These are phyloP conservation scores for Platyura marginata DNA, from an alignment of 1,140 invertebrate genomes.

Conservation along the genomic window DNA sequence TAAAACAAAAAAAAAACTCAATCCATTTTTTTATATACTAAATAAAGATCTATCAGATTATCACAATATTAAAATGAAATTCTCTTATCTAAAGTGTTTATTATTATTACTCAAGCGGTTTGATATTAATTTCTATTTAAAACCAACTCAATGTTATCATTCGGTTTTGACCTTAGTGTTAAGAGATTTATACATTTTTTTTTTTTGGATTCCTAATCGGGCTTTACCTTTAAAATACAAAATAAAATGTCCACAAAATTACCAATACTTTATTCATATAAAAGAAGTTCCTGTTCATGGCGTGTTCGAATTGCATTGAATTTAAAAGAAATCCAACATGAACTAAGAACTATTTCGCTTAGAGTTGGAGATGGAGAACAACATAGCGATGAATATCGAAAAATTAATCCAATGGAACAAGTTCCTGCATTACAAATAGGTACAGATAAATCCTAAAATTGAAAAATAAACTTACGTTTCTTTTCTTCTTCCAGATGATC, in stretches of 20 bases:
- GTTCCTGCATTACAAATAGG: conserved; percentile 77
- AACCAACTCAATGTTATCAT: too few relatives aligned
- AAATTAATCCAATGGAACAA: conserved; percentile 85
- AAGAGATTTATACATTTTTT: too few relatives aligned
- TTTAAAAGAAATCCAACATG: conserved; percentile 87
- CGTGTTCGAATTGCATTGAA: conserved; percentile 79
- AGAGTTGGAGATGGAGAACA: conserved; percentile 73
- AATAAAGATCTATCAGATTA: too few relatives aligned
- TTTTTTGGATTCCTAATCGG: too few relatives aligned
- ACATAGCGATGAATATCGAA: conserved; percentile 70
- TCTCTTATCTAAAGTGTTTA: too few relatives aligned
- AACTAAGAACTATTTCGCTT: conserved; percentile 79
- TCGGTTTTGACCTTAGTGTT: too few relatives aligned
- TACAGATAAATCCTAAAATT: conserved; percentile 18
- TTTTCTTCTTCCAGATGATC: conserved; percentile 45
- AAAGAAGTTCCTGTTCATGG: conserved; percentile 83
- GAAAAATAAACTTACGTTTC: conserved; percentile 12
- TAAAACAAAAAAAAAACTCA: too few relatives aligned
- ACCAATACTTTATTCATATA: conserved; percentile 73
- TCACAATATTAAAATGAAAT: too few relatives aligned
- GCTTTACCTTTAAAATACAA: too few relatives aligned
- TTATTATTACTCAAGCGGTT: too few relatives aligned
- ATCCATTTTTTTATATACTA: too few relatives aligned
- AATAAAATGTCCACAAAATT: conserved; percentile 3
- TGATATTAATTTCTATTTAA: too few relatives aligned